A percentile compares a stretch with the other conserved stretches of the same genome.
Conservation (phyloP, 2,888 invertebrate species). For the Callosobruchus maculatus region DNA sequence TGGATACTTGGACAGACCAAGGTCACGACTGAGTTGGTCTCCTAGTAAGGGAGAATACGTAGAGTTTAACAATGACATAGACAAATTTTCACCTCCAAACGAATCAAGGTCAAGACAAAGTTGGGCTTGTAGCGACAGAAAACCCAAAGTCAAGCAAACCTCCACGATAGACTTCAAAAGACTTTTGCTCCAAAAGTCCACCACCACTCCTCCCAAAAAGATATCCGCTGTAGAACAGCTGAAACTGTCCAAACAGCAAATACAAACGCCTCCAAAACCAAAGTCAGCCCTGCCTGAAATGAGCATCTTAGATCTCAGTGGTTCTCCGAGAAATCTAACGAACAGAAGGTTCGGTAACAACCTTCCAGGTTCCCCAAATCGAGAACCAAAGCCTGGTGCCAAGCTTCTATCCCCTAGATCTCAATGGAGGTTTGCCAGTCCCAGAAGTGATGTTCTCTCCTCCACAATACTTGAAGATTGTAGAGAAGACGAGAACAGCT, state of each 20-base stretch:
- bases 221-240: slow-evolving; percentile 77
- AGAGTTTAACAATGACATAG: slow-evolving; percentile 42
- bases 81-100: slow-evolving; percentile 41
- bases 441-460: slow-evolving; percentile 78
- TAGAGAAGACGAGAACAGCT: slow-evolving; percentile 69
- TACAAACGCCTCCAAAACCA: slow-evolving; percentile 25
- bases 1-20: slow-evolving; percentile 56
- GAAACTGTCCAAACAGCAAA: slow-evolving; percentile 62
- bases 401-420: slow-evolving; percentile 69
- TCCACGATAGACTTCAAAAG: slow-evolving; percentile 82
- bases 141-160: slow-evolving; percentile 59
- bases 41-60: slow-evolving; percentile 50
- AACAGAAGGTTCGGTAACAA: slow-evolving; percentile 56
- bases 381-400: slow-evolving; percentile 37
- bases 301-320: slow-evolving; percentile 66
- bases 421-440: slow-evolving; percentile 70
- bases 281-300: slow-evolving; percentile 44
- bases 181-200: slow-evolving; percentile 70
- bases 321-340: slow-evolving; percentile 67
- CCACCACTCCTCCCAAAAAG: slow-evolving; percentile 58
- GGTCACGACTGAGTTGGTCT: slow-evolving; percentile 64
- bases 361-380: slow-evolving; percentile 55
- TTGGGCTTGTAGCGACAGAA: slow-evolving; percentile 61
- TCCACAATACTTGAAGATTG: slow-evolving; percentile 83
- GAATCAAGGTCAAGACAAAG: slow-evolving; percentile 48